phyloP scores from a whole-genome alignment of 2,888 invertebrate genomes.

The Galerucella nymphaeae region DNA sequence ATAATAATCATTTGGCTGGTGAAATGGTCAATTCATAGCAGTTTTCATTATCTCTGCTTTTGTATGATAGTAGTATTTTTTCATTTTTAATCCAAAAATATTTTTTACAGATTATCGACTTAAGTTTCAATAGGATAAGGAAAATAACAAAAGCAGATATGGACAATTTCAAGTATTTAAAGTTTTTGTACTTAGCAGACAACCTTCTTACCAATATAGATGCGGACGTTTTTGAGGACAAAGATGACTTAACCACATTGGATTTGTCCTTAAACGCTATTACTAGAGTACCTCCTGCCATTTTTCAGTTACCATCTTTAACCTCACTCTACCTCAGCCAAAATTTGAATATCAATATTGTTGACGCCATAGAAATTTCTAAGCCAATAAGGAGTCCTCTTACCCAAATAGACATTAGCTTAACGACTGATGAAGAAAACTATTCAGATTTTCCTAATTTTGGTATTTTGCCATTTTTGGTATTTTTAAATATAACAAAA shows the following conservation, averaged over 20 bases:
- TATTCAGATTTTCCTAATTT: conserved; percentile 55
- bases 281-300: conserved; percentile 54
- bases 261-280: conserved; percentile 59
- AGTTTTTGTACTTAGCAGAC: conserved; percentile 61
- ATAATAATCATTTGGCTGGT: neutral
- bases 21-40: conserved; percentile 12
- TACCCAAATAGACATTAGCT: conserved; percentile 57
- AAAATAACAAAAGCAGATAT: conserved; percentile 57
- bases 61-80: no score
- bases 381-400: conserved; percentile 59
- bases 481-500: conserved; percentile 58
- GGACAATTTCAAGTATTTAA: conserved; percentile 53
- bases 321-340: conserved; percentile 59
- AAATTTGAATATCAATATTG: conserved; percentile 59
- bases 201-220: conserved; percentile 58
- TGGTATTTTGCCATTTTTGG: conserved; percentile 55
- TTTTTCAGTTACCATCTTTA: conserved; percentile 60
- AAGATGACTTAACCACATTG: conserved; percentile 53
- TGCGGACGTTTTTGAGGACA: conserved; percentile 55
- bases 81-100: neutral
- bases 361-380: conserved; percentile 55
- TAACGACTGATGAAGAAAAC: conserved; percentile 50
- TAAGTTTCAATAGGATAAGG: conserved; percentile 59
- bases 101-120: conserved; percentile 57
- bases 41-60: neutral